Percentiles rank a stretch among this genome's conserved stretches.
Evolutionary conservation across 2,113 vertebrate genomes (phyloP).

Genomic region (Nesospiza acunhae): DNA sequence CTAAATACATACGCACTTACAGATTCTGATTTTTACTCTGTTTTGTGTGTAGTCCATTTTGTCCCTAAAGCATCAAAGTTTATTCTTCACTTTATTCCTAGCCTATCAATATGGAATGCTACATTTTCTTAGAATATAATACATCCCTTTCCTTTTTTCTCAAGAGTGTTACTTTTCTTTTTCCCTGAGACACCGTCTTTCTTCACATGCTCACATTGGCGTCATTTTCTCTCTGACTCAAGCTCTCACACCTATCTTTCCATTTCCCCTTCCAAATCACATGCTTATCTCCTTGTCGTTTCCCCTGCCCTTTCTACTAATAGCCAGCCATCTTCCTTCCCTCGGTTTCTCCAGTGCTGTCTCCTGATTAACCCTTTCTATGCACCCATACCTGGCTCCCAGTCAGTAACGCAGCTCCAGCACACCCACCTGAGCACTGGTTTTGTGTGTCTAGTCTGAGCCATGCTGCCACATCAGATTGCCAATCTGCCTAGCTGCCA

Average conservation of each 20-base stretch:
- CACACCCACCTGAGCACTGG: not conserved
- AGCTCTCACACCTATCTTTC: not conserved
- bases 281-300: rapidly evolving
- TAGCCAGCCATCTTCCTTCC: not conserved
- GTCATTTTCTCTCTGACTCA: not conserved
- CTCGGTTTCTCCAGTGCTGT: not conserved
- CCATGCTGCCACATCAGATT: not conserved
- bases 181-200: rapidly evolving
- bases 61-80: not conserved
- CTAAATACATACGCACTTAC: not conserved
- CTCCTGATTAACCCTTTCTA: rapidly evolving
- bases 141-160: not conserved
- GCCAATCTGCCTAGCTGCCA: rapidly evolving
- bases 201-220: not conserved
- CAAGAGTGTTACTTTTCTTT: not conserved
- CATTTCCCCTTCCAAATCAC: not conserved
- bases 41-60: not conserved
- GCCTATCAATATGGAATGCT: not conserved
- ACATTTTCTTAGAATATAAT: not conserved
- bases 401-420: not conserved
- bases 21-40: not conserved
- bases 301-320: not conserved
- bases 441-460: not conserved
- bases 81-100: not conserved
- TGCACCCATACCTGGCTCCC: not conserved